phyloP scores from a whole-genome alignment of 1,140 invertebrate species.

The Eupristina koningsbergeri region DNA sequence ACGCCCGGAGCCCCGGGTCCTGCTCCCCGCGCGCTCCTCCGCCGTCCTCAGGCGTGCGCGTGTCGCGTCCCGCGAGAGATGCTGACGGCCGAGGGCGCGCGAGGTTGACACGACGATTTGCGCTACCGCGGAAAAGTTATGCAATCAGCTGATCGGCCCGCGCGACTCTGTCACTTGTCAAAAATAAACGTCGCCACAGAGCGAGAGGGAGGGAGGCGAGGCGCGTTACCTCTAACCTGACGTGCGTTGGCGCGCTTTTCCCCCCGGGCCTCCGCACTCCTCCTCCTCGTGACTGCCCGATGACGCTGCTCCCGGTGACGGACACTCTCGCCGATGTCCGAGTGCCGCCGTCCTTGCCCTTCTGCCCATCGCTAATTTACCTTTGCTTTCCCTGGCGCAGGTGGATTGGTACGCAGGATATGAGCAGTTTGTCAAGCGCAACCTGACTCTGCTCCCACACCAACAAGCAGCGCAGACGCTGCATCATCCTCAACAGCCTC shows the following conservation, averaged over 20 bases:
- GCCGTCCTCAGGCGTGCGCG: background rate
- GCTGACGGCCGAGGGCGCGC: background rate
- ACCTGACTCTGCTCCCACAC: slow-evolving; percentile 74
- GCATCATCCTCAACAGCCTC: slow-evolving; percentile 53
- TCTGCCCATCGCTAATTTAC: background rate
- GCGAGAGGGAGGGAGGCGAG: slow-evolving; percentile 27
- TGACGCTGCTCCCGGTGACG: background rate
- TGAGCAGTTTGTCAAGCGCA: slow-evolving; percentile 75
- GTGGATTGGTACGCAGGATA: slow-evolving; percentile 75
- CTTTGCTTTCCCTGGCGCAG: slow-evolving; percentile 54
- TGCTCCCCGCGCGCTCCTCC: background rate
- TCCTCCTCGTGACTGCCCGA: background rate
- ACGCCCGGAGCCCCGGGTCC: background rate
- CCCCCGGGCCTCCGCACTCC: background rate
- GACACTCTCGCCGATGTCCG: background rate
- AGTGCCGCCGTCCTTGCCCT: too few species aligned
- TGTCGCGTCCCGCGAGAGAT: too few species aligned
- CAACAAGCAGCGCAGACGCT: slow-evolving; percentile 61
- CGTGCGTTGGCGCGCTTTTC: slow-evolving; percentile 50
- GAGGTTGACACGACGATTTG: slow-evolving; percentile 30
- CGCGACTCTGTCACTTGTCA: slow-evolving; percentile 68
- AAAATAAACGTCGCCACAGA: slow-evolving; percentile 70
- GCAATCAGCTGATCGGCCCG: slow-evolving; percentile 73
- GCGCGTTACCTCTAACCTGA: slow-evolving; percentile 58
- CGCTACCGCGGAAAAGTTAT: slow-evolving; percentile 68